Conservation (phyloP, 2,113 vertebrate genomes). For the Irena cyanogastra region DNA sequence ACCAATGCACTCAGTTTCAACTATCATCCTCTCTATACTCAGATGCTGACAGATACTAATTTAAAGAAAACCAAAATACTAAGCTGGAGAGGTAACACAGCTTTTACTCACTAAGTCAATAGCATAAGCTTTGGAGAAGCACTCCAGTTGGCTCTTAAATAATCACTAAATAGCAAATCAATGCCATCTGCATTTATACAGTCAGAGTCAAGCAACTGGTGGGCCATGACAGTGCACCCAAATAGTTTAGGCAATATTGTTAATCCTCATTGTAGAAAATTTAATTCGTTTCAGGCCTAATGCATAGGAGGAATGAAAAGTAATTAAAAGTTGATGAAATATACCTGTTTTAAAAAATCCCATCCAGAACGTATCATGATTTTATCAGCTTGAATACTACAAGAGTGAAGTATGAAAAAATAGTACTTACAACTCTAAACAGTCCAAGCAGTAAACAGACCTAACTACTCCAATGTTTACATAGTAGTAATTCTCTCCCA, state of each 20-base stretch:
- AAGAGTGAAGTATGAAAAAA: not conserved
- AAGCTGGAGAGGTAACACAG: not conserved
- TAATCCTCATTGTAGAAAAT: not conserved
- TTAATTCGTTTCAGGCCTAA: slow-evolving; percentile 9
- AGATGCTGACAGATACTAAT: not conserved
- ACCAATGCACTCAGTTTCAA: not conserved
- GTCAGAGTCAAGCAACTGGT: not conserved
- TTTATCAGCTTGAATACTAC: not conserved
- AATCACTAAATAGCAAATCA: slow-evolving; percentile 34
- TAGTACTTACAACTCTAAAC: not conserved
- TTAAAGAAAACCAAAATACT: not conserved
- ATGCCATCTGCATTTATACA: not conserved
- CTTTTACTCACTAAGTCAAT: not conserved
- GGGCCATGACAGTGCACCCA: not conserved
- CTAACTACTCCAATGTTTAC: not conserved
- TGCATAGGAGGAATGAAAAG: not conserved
- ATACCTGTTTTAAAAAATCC: not conserved
- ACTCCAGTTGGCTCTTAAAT: not conserved
- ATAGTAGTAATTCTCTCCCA: not conserved
- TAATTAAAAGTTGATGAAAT: not conserved
- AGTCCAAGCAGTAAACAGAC: not conserved
- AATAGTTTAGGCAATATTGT: not conserved
- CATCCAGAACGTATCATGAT: not conserved
- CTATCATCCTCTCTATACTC: not conserved
- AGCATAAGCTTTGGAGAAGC: not conserved